Conservation (phyloP, 2,797 vertebrate genomes). For the Phalloptychus januarius region DNA sequence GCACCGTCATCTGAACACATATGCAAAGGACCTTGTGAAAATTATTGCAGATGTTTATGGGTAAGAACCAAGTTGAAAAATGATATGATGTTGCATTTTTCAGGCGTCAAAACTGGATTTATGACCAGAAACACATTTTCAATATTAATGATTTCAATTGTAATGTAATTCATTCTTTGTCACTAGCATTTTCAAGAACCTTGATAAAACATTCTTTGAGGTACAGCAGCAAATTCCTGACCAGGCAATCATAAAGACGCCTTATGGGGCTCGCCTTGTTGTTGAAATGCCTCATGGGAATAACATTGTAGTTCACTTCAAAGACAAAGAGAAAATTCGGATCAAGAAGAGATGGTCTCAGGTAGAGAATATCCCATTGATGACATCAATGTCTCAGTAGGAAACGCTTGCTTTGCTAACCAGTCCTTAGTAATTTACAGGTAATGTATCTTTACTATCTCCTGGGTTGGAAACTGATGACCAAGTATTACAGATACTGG, state of each 20-base stretch:
- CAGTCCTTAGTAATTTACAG: conserved; percentile 37
- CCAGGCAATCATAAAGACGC: conserved; percentile 67
- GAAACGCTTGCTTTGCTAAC: not conserved
- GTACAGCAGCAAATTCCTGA: conserved; percentile 20
- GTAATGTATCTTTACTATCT: conserved; percentile 80
- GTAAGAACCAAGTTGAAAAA: conserved; percentile 36
- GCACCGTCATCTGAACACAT: conserved; percentile 62
- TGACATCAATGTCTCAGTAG: not conserved
- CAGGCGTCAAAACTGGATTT: not conserved
- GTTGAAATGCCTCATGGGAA: conserved; percentile 77
- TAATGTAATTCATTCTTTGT: not conserved
- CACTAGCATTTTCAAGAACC: conserved; percentile 66
- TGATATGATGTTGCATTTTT: not conserved
- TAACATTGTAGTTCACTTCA: conserved; percentile 71
- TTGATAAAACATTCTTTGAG: conserved; percentile 48
- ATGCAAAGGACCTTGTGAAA: conserved; percentile 57
- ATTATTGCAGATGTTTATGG: conserved; percentile 66
- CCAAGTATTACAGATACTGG: conserved; percentile 49
- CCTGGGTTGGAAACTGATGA: conserved; percentile 71
- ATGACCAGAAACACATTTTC: not conserved
- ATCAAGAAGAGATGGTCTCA: conserved; percentile 84
- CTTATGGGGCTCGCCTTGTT: conserved; percentile 77
- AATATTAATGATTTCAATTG: not conserved
- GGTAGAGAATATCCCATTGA: conserved; percentile 42
- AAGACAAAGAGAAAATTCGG: conserved; percentile 77